Evolutionary conservation across 2,797 vertebrate genomes (phyloP), one percentile per base, ranked within the genome.

Genomic region (Emydoidea blandingii): DNA sequence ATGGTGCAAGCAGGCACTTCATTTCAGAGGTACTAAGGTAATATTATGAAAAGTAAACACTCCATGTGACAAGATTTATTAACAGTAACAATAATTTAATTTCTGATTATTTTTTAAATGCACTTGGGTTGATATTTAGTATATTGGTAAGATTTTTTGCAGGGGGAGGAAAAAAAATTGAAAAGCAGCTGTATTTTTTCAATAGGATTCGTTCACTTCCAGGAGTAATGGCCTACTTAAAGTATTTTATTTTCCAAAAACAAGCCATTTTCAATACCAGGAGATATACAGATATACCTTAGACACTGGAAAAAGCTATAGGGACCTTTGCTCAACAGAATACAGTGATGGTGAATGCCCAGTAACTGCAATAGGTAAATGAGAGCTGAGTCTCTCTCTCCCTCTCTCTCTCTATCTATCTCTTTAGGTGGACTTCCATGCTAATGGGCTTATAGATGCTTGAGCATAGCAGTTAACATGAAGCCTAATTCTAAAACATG

Each of bases 341-440:
- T 34, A 2, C 54, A 68, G 4, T 25, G 44, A 14, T 76, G 15
- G 4, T 50, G 53, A n/a, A 47, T 29, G 65, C 41, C 25, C 89
- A 41, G 8, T 93, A 49, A 34, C 62, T 72, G 25, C 84, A 93
- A 9, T 10, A 1, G 2, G 5, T 59, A 37, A 80, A 80, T 65
- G 72, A 80, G 85, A 68, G 68, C 37, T 5, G n/a, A 68, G 65
- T 68, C 2, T n/a, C 8, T n/a, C 18, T 37, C 50, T 50, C n/a
- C n/a, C n/a, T n/a, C n/a, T n/a, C n/a, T n/a, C n/a, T n/a, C n/a
- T n/a, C n/a, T n/a, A n/a, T n/a, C n/a, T n/a, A n/a, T n/a, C n/a
- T n/a, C n/a, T 83, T 7, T 59, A 12, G 3, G 15, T 87, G 41
- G 31, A 49, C 1, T 7, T 2, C 72, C 0, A 0, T 19, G 6